Evolutionary conservation across 2,797 vertebrate genomes (phyloP).

Genomic region (Hybognathus amarus): DNA sequence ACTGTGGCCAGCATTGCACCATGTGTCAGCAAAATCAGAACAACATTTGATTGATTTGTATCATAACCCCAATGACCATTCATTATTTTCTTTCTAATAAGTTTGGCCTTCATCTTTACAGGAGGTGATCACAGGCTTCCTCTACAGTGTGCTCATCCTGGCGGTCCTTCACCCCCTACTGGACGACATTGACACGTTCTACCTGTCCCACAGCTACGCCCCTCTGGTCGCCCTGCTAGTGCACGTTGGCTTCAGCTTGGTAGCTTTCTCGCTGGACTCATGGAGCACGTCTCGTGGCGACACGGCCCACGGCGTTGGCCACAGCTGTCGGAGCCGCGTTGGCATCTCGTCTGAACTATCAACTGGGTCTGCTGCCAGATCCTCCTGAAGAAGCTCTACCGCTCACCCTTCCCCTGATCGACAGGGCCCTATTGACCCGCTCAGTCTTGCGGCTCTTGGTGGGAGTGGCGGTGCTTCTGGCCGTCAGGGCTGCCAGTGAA

Average conservation of each 20-base stretch:
- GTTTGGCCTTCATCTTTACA: conserved; percentile 68
- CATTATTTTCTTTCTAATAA: not conserved
- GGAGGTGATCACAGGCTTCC: conserved; percentile 95
- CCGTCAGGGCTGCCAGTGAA: conserved; percentile 87
- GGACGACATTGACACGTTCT: conserved; percentile 91
- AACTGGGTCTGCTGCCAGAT: conserved; percentile 83
- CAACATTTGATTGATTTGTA: not conserved
- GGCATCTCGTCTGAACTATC: conserved; percentile 82
- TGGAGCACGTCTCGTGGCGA: conserved; percentile 98
- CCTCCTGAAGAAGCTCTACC: conserved; percentile 80
- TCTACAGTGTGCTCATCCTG: conserved; percentile 90
- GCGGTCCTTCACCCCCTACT: conserved; percentile 85
- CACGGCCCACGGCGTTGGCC: conserved; percentile 92
- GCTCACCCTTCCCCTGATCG: conserved; percentile 79
- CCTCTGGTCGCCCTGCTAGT: conserved; percentile 85
- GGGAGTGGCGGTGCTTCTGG: conserved; percentile 83
- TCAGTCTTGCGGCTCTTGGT: conserved; percentile 83
- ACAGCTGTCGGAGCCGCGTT: conserved; percentile 89
- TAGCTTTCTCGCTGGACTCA: conserved; percentile 93
- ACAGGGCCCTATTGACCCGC: conserved; percentile 75
- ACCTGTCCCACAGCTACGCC: conserved; percentile 85
- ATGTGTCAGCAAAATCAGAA: not conserved
- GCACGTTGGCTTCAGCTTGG: conserved; percentile 89
- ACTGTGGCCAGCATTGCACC: not conserved
- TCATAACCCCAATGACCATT: not conserved